Evolutionary conservation across 1,140 invertebrate genomes (phyloP), one percentile per base, ranked within the genome.

Genomic region (Drosophila insularis): DNA sequence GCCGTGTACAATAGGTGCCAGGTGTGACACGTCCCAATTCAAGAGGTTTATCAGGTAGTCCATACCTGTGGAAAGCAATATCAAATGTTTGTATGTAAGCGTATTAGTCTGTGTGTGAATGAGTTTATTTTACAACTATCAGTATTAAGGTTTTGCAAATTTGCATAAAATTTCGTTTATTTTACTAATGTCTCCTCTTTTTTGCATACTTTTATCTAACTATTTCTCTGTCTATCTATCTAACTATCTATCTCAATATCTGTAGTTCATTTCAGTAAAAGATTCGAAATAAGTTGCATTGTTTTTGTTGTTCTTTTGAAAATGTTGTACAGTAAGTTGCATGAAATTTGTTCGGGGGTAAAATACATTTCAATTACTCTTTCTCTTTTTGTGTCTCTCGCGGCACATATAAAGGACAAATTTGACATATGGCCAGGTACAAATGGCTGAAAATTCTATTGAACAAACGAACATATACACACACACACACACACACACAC

Each of bases 1-100:
- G 96, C 59, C 96, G 94, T 46, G 96, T 97, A 92, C 97, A 98
- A 92, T 97, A 97, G 4, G 96, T 97, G 46, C 96, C 96, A 0
- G 96, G 96, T 19, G 97, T 96, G 21, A 96, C 95, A 55, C 95
- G 94, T 35, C 96, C 96, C 66, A 96, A 92, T 92, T 97, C 95
- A 69, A 96, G 92, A 13, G 95, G 95, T 50, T 96, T 93, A 65
- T 94, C 94, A 5, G 94, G 93, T 61, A 94, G 94, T 17, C 96
- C 96, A 78, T 97, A 95, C 71, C 92, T 92, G 72, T 32, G 64
- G 46, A 37, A 50, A 77, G 67, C 67, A 80, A 77, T 81, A 80
- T 73, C 64, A n/a, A 6, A 14, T 14, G 40, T 14, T 5, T 43
- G 14, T 43, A n/a, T 43, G 14, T 43, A 7, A 14, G 14, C 14